Percentiles rank a stretch among this genome's conserved stretches.
phyloP scores from a whole-genome alignment of 23 tunicate genomes.

The Trididemnum nubilum region DNA sequence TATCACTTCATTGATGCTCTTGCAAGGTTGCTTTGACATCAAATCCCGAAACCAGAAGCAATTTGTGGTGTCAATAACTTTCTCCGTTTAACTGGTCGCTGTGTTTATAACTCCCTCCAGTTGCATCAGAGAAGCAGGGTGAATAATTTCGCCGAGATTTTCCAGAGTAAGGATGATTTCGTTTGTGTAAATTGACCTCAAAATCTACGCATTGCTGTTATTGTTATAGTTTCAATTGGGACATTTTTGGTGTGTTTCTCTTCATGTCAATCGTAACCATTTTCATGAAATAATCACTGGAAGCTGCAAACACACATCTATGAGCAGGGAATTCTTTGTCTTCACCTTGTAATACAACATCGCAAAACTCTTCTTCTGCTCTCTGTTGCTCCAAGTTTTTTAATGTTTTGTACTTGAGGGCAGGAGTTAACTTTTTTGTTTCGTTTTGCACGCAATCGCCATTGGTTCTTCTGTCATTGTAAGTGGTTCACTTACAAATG shows the following conservation, averaged over 20 bases:
- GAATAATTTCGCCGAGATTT: background rate
- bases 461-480: too few relatives aligned
- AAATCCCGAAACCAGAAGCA: too few relatives aligned
- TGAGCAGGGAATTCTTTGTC: conserved; percentile 7
- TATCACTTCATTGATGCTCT: too few relatives aligned
- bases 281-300: conserved; percentile 15
- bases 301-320: conserved; percentile 22
- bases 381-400: conserved; percentile 8
- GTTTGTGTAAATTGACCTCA: background rate
- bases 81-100: background rate
- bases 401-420: too few relatives aligned
- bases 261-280: conserved; percentile 12
- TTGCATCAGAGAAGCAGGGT: conserved; percentile 2
- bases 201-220: background rate
- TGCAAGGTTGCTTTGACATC: too few relatives aligned
- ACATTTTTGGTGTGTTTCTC: background rate
- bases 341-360: background rate
- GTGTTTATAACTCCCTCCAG: background rate
- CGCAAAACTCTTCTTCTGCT: background rate
- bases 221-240: background rate
- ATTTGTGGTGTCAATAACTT: too few relatives aligned
- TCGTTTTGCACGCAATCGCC: too few relatives aligned
- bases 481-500: too few relatives aligned
- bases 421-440: too few relatives aligned
- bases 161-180: background rate